Evolutionary conservation across 2,797 vertebrate species (phyloP).

Genomic region (Pseudochirops corinnae): DNA sequence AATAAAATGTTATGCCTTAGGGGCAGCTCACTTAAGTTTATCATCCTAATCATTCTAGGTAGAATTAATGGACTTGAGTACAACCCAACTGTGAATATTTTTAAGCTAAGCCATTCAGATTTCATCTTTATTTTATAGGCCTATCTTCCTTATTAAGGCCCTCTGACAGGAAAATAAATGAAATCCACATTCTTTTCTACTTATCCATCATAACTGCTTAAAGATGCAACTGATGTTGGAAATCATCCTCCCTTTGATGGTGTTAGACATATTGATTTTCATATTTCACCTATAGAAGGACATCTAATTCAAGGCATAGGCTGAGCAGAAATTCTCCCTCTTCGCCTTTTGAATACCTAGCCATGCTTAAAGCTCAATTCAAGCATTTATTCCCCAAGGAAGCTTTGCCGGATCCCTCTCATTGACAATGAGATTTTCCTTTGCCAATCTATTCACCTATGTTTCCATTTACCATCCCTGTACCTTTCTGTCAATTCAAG

Average conservation of each 20-base stretch:
- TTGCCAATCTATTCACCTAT: neutral
- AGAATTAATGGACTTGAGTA: neutral
- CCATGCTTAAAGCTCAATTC: neutral
- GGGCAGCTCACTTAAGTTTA: neutral
- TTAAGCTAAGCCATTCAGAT: neutral
- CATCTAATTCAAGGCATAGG: neutral
- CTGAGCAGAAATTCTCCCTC: neutral
- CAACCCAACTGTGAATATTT: neutral
- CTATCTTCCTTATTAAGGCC: neutral
- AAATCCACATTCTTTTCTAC: neutral
- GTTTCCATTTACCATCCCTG: neutral
- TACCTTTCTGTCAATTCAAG: neutral
- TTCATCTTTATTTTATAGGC: neutral
- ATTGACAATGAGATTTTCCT: neutral
- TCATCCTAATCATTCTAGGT: neutral
- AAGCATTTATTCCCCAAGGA: neutral
- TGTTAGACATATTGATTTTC: constrained; percentile 2
- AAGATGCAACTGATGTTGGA: neutral
- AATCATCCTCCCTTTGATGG: neutral
- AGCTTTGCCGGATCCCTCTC: neutral
- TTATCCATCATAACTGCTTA: neutral
- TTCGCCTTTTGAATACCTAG: neutral
- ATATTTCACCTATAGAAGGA: neutral
- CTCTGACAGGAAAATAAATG: neutral
- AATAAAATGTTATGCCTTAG: neutral